Conservation (phyloP, 92 coral and sea anemone species). For the Siderastrea siderea region DNA sequence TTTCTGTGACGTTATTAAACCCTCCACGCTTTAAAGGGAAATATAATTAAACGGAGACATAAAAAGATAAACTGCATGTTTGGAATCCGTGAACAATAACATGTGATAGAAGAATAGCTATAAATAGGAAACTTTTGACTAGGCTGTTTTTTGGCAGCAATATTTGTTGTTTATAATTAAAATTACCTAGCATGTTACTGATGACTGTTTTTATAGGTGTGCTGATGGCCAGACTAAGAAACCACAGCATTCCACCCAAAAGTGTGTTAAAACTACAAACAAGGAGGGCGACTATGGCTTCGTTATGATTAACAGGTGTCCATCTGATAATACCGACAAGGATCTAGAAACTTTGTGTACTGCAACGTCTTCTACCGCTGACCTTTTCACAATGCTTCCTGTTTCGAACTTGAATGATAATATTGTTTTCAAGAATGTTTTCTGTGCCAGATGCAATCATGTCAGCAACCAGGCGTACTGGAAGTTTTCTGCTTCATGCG, state of each 20-base stretch:
- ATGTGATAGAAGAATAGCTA: too few relatives aligned
- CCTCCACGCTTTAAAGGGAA: too few relatives aligned
- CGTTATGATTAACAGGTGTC: slow-evolving; percentile 22
- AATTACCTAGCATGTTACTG: too few relatives aligned
- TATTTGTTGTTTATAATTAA: too few relatives aligned
- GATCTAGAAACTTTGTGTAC: slow-evolving; percentile 4
- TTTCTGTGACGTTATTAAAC: too few relatives aligned
- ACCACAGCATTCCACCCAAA: too few relatives aligned
- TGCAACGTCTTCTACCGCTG: neutral
- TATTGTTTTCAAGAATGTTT: slow-evolving; percentile 10
- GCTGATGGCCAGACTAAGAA: neutral
- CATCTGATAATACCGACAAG: neutral
- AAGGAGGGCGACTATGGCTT: neutral
- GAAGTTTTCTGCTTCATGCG: slow-evolving; percentile 25
- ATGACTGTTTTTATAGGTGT: slow-evolving; percentile 1
- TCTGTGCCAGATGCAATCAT: slow-evolving; percentile 43
- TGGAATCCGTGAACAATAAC: too few relatives aligned
- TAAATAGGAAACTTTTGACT: too few relatives aligned
- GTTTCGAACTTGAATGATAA: slow-evolving; percentile 3
- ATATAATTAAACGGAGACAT: too few relatives aligned
- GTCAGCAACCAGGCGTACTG: slow-evolving; percentile 2
- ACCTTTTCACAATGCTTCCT: slow-evolving; percentile 18
- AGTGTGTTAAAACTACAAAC: neutral
- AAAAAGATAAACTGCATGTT: too few relatives aligned
- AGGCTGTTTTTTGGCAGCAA: too few relatives aligned